These are phyloP conservation scores for Pavo muticus DNA, from an alignment of 2,113 vertebrate genomes.

Conservation along the genomic window DNA sequence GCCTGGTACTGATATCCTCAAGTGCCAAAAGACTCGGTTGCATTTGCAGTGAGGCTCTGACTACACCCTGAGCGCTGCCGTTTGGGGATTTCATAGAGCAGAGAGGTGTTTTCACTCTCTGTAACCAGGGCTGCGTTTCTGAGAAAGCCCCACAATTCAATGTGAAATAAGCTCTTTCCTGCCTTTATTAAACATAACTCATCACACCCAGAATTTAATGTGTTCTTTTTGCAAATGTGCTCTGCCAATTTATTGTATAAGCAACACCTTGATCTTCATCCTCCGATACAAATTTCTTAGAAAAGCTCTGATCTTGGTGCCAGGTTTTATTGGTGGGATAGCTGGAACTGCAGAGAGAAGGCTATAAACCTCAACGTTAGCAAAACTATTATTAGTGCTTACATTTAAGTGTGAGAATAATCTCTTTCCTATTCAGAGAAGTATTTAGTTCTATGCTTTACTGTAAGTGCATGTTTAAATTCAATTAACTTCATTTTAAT, in stretches of 20 bases:
- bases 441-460: conserved; percentile 28
- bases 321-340: background rate
- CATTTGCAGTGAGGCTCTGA: background rate
- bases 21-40: background rate
- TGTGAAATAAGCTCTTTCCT: conserved; percentile 35
- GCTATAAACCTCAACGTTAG: background rate
- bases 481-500: conserved; percentile 65
- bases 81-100: background rate
- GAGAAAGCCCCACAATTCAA: conserved; percentile 34
- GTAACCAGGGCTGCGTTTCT: background rate
- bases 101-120: background rate
- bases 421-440: background rate
- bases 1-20: background rate
- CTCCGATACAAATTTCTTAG: background rate
- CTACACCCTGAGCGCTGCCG: background rate
- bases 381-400: background rate
- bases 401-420: background rate
- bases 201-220: conserved; percentile 52
- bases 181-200: conserved; percentile 30
- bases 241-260: background rate
- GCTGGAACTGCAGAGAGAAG: background rate
- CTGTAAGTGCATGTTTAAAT: conserved; percentile 31
- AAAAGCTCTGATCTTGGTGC: background rate
- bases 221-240: background rate
- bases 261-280: background rate